Evolutionary conservation across 2,888 invertebrate genomes (phyloP), one percentile per base, ranked within the genome.

Genomic region (Ariolimax columbianus): DNA sequence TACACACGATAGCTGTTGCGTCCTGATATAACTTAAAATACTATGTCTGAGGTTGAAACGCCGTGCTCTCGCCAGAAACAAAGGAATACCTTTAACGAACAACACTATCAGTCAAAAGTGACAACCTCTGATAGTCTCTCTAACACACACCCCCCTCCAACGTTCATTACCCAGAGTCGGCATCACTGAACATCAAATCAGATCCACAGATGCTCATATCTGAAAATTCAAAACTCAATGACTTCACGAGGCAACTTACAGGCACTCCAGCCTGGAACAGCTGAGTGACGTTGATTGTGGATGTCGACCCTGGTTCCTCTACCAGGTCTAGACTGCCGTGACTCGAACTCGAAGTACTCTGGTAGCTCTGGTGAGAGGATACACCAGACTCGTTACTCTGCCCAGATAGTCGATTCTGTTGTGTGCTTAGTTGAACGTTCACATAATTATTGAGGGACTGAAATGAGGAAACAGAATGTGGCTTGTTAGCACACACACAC

Each of bases 301-400:
- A 93, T 68, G 91, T 89, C 86, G 91, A 92, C 55, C 92, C 93
- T 38, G 91, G 91, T 88, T 94, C 94, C 88, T 98, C 97, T 38
- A 97, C 97, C 84, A 96, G 95, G 90, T 95, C 94, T 89, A 95
- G 94, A 90, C 95, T 94, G 87, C 94, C 95, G 82, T 94, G 92
- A 86, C 95, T 95, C 86, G 94, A 94, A 89, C 94, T 94, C 55
- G 86, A 85, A 11, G 91, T 91, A 88, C 94, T 94, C 90, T 95
- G 94, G 90, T 94, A 94, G 87, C 94, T 94, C 90, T 94, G 94
- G 30, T 94, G 88, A 26, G 91, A 92, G 17, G 94, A 93, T 38
- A 93, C 93, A 1, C 93, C 94, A 6, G 94, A 94, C 91, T 94
- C 94, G 91, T 93, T 94, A 88, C 94, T 94, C 88, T 94, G 94